Evolutionary conservation across 2,113 vertebrate species (phyloP).

Genomic region (Clarias batrachus): DNA sequence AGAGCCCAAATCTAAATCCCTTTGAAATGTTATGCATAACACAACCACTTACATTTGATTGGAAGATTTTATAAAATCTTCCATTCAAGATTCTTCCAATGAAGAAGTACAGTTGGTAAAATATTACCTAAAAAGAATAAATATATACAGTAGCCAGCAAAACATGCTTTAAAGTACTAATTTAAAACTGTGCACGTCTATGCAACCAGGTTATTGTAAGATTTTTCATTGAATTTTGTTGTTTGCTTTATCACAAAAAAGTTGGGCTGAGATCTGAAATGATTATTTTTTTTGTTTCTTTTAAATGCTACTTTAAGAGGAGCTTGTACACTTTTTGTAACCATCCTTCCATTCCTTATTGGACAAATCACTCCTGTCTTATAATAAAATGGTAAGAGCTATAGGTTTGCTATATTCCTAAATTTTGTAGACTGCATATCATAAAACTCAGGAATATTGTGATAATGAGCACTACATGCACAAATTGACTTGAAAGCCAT

Average conservation of each 20-base stretch:
- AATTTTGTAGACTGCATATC: background rate
- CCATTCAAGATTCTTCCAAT: background rate
- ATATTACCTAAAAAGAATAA: background rate
- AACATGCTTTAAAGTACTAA: background rate
- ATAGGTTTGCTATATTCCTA: background rate
- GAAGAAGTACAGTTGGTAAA: background rate
- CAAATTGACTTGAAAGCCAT: background rate
- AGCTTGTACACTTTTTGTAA: background rate
- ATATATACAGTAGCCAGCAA: background rate
- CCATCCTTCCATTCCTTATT: background rate
- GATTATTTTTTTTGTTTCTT: background rate
- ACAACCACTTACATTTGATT: background rate
- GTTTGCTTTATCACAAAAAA: background rate
- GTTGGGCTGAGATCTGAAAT: background rate
- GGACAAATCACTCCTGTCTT: background rate
- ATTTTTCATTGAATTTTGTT: background rate
- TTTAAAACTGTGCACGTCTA: background rate
- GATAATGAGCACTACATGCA: background rate
- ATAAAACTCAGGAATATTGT: background rate
- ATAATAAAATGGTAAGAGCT: background rate
- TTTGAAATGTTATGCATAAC: background rate
- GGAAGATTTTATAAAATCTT: background rate
- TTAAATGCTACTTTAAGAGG: background rate
- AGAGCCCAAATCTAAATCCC: background rate
- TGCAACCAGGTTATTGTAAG: background rate